Base-by-base conservation (phyloP, 1,140 invertebrate species). In the Halictus rubicundus region DNA sequence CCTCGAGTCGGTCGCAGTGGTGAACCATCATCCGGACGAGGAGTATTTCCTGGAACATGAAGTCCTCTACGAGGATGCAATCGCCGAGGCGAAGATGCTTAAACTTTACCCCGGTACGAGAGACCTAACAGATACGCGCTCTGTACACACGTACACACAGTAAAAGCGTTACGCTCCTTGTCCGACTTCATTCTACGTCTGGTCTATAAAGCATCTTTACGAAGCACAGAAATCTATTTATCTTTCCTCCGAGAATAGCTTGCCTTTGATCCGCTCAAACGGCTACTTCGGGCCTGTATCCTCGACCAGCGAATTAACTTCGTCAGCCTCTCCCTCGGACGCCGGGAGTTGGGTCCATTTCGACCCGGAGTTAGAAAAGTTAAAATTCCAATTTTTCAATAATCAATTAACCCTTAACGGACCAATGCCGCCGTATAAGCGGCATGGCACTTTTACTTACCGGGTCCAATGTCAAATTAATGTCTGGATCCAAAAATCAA, bases 31-130 rank as follows among this genome's bases (percentile, higher is more conserved):
- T 73, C 57, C 85, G 0, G 88, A 91, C 25, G 89, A 92, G 69
- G 90, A 92, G 60, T 90, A 89, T 71, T 68, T 87, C 0, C 57
- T 92, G n/a, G 91, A 92, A 21, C 92, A 93, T 66, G 75, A 91
- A 80, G 87, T 93, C 14, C 70, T 73, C 19, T 89, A 89, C 57
- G 81, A 91, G 12, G 88, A 91, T 46, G 92, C 92, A 12, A 89
- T 93, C 21, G 70, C 69, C 27, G 79, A 89, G 54, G 92, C 92
- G 39, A 89, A 78, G 46, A 90, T 89, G 10, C 87, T 92, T 70
- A 82, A 87, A 68, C 70, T 91, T 68, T 90, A 90, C 60, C 84
- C 90, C 66, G 92, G 92, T 93, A 88, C 32, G 65, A 59, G 65
- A 59, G 65, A 61, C 49, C 19, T 39, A 19, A 42, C 19, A 7